phyloP scores from a whole-genome alignment of 2,113 vertebrate species.

The Callionymus lyra region DNA sequence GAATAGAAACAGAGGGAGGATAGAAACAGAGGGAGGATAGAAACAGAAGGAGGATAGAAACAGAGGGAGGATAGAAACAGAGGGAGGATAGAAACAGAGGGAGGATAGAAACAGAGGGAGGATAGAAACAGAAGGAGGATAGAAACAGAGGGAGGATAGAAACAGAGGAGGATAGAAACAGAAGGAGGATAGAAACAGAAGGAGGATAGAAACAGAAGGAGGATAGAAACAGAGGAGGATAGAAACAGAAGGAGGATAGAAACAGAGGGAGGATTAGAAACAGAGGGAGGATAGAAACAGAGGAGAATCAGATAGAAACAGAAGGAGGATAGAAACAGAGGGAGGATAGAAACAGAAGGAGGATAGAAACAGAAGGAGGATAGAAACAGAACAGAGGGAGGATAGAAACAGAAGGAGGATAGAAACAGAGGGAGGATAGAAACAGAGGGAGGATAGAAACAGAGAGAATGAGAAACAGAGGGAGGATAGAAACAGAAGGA shows the following conservation, averaged over 20 bases:
- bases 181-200: constrained; percentile 18
- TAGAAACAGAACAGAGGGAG: constrained; percentile 11
- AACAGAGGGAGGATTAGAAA: constrained; percentile 2
- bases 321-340: background rate
- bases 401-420: background rate
- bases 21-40: constrained; percentile 12
- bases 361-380: background rate
- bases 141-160: background rate
- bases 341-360: constrained; percentile 11
- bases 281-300: background rate
- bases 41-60: background rate
- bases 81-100: background rate
- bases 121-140: constrained; percentile 15
- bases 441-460: background rate
- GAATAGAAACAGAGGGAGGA: too few relatives aligned
- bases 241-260: too few relatives aligned
- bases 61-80: constrained; percentile 23
- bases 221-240: too few relatives aligned
- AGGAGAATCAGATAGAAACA: too few relatives aligned
- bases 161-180: too few relatives aligned
- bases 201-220: background rate
- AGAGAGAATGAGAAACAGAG: too few relatives aligned
- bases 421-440: constrained; percentile 8
- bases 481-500: constrained; percentile 15
- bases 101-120: too few relatives aligned